A percentile compares a stretch with the other conserved stretches of the same genome.
phyloP scores from a whole-genome alignment of 1,140 invertebrate species.

The Choristoneura fumiferana region DNA sequence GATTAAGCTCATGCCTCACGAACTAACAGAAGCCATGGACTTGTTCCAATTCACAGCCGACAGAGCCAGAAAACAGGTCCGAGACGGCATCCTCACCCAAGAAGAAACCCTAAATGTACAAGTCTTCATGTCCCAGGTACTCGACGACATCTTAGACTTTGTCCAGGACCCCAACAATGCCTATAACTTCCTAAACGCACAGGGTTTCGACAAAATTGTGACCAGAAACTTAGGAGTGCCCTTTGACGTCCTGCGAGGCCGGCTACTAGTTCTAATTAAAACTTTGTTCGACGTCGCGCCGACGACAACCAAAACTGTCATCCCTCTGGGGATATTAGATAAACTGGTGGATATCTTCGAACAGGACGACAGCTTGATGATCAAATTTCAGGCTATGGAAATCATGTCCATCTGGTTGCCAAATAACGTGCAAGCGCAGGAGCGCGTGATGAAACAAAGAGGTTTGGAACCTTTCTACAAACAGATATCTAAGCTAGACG shows the following conservation, averaged over 20 bases:
- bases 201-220: conserved; percentile 47
- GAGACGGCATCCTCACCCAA: conserved; percentile 26
- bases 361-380: conserved; percentile 41
- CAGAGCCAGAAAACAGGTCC: conserved; percentile 27
- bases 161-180: conserved; percentile 34
- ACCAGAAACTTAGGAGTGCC: conserved; percentile 31
- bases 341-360: conserved; percentile 60
- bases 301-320: conserved; percentile 34
- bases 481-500: conserved; percentile 52
- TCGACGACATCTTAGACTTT: conserved; percentile 35
- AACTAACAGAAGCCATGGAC: conserved; percentile 34
- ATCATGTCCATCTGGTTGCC: conserved; percentile 54
- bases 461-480: conserved; percentile 58
- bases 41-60: conserved; percentile 30
- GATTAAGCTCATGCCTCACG: not conserved
- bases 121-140: conserved; percentile 28
- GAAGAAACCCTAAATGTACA: conserved; percentile 37
- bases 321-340: conserved; percentile 46
- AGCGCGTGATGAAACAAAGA: conserved; percentile 56
- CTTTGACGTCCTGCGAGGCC: conserved; percentile 33
- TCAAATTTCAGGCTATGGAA: conserved; percentile 52
- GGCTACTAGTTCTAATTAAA: conserved; percentile 41
- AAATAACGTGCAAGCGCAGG: conserved; percentile 52
- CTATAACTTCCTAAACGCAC: conserved; percentile 45
- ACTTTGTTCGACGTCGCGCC: conserved; percentile 42